Evolutionary conservation across 2,113 vertebrate genomes (phyloP).

Genomic region (Oncorhynchus clarkii): DNA sequence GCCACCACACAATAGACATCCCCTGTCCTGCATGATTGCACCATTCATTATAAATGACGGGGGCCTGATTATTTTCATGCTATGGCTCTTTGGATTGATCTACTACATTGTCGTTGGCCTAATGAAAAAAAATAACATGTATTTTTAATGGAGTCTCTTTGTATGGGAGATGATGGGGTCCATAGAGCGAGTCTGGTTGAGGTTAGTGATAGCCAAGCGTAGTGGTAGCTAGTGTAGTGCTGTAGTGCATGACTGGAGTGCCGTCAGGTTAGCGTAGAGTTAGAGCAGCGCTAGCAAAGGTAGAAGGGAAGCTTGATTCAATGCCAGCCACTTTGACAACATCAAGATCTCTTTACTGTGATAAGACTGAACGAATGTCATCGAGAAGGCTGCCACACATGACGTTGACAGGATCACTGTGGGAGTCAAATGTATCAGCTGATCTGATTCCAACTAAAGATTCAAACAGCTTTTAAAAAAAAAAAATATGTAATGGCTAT

Average conservation of each 20-base stretch:
- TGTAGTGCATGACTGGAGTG: slow-evolving; percentile 15
- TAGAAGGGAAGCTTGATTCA: slow-evolving; percentile 4
- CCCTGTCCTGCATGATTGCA: slow-evolving; percentile 48
- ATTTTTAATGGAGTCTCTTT: slow-evolving; percentile 64
- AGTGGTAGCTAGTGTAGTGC: no score
- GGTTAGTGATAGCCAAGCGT: not conserved
- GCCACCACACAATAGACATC: slow-evolving; percentile 53
- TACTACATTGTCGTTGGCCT: slow-evolving; percentile 48
- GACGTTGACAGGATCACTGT: not conserved
- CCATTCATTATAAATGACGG: slow-evolving; percentile 71
- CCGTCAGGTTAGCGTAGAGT: no score
- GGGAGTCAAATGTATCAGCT: not conserved
- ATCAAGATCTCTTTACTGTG: slow-evolving; percentile 18
- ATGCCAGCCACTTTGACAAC: slow-evolving; percentile 18
- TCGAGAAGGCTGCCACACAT: no score
- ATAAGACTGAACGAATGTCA: not conserved
- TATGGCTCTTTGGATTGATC: slow-evolving; percentile 50
- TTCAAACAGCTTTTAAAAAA: no score
- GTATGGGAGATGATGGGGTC: slow-evolving; percentile 41
- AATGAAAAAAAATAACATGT: slow-evolving; percentile 59
- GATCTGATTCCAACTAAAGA: not conserved
- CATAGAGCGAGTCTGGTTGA: slow-evolving; percentile 12
- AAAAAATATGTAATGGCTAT: no score
- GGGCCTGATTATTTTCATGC: slow-evolving; percentile 70
- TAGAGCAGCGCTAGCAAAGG: slow-evolving; percentile 31